phyloP scores from a whole-genome alignment of 2,113 vertebrate genomes.

The Myrmecobius fasciatus region DNA sequence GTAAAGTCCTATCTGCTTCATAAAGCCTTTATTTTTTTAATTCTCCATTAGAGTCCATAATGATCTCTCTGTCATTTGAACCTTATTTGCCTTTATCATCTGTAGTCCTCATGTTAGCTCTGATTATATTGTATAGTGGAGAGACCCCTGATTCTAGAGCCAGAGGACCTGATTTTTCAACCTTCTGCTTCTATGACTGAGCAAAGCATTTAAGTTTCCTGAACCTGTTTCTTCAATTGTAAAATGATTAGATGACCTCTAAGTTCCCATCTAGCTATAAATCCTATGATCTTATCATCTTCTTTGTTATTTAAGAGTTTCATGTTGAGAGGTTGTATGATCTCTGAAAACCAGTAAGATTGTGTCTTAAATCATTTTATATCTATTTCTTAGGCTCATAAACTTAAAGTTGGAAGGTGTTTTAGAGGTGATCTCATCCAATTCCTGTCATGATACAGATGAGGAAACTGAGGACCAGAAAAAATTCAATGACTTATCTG shows the following conservation, averaged over 20 bases:
- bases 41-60: background rate
- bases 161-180: background rate
- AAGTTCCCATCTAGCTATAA: background rate
- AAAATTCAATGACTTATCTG: background rate
- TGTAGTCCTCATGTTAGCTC: background rate
- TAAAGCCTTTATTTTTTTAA: background rate
- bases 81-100: background rate
- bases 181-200: background rate
- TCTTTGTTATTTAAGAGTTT: background rate
- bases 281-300: background rate
- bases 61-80: background rate
- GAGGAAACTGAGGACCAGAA: background rate
- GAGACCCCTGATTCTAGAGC: background rate
- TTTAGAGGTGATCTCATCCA: background rate
- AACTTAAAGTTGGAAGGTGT: background rate
- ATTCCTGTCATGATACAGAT: background rate
- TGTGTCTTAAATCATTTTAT: background rate
- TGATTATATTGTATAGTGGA: background rate
- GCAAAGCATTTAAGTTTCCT: background rate
- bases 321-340: background rate
- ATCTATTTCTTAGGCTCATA: background rate
- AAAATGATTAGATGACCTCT: background rate
- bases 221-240: background rate
- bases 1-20: background rate
- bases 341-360: background rate